Evolutionary conservation across 2,797 vertebrate species (phyloP), one percentile per base, ranked within the genome.

Genomic region (Siniperca scherzeri): DNA sequence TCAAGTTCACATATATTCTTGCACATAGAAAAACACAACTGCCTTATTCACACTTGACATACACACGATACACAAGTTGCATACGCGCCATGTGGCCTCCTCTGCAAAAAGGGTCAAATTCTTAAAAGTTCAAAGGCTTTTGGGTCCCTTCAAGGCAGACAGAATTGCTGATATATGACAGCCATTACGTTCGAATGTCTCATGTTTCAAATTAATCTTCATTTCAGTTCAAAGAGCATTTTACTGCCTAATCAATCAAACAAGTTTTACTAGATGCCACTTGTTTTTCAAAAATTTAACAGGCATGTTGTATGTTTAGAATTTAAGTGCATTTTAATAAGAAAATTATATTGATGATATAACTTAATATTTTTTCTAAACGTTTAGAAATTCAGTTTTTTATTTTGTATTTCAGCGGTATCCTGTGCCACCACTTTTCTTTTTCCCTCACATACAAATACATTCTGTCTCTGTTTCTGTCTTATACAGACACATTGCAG

Each of bases 91-190:
- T 5, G 11, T 62, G 38, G 60, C 73, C 85, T 53, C 67, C 14
- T 57, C 13, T 36, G 30, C 7, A 53, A 46, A 64, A 74, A 70
- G 36, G 87, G 81, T 90, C 82, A 91, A 74, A 65, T 84, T 64
- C 69, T 64, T 69, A 46, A 76, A 80, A 60, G 86, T 91, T 90
- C 77, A 91, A 90, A 92, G 82, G 57, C 55, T 61, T 33, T 50
- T 68, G 0, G 2, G 11, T 52, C 61, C 70, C 65, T 33, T 69
- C 3, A 14, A 30, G 76, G 55, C 65, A 66, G 61, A 50, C 38
- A 4, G 69, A 55, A 38, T 38, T 11, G 60, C 53, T 84, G 82
- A 91, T 89, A 27, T 85, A 86, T 70, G 83, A 62, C 52, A 10
- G 25, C 75, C 68, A 50, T 86, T 81, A 78, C 46, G 21, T 44